phyloP scores from a whole-genome alignment of 2,888 invertebrate species.

The Empis livida region DNA sequence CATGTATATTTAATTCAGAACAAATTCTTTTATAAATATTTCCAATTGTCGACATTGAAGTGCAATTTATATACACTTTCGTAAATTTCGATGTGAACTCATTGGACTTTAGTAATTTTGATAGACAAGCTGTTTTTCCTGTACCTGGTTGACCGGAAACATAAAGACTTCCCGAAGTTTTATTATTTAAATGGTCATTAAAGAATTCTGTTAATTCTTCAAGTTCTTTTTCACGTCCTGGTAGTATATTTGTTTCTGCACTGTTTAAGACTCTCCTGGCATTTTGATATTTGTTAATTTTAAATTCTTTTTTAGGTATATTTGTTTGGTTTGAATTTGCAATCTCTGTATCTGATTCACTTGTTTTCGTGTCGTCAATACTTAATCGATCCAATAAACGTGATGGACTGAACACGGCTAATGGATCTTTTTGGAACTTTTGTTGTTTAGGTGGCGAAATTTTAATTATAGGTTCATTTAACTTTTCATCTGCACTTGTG shows the following conservation, averaged over 20 bases:
- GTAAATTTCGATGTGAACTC: conserved; percentile 39
- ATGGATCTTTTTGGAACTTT: conserved; percentile 12
- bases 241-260: conserved; percentile 39
- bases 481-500: too few relatives aligned
- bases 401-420: conserved; percentile 27
- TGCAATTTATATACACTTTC: conserved; percentile 67
- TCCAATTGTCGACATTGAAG: conserved; percentile 70
- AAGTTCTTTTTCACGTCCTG: conserved; percentile 72
- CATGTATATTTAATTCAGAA: conserved; percentile 51
- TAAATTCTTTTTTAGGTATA: background rate
- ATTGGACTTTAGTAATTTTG: conserved; percentile 53
- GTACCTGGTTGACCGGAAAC: conserved; percentile 96
- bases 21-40: conserved; percentile 69
- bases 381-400: conserved; percentile 27
- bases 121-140: conserved; percentile 88
- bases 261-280: conserved; percentile 31
- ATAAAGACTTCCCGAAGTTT: conserved; percentile 71
- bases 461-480: conserved; percentile 4
- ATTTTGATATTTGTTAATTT: conserved; percentile 29
- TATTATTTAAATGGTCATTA: conserved; percentile 45
- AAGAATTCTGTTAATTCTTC: conserved; percentile 56
- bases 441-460: conserved; percentile 30
- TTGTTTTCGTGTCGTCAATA: conserved; percentile 13
- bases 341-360: background rate
- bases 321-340: background rate